phyloP scores from a whole-genome alignment of 2,113 vertebrate genomes.

The Alectura lathami region DNA sequence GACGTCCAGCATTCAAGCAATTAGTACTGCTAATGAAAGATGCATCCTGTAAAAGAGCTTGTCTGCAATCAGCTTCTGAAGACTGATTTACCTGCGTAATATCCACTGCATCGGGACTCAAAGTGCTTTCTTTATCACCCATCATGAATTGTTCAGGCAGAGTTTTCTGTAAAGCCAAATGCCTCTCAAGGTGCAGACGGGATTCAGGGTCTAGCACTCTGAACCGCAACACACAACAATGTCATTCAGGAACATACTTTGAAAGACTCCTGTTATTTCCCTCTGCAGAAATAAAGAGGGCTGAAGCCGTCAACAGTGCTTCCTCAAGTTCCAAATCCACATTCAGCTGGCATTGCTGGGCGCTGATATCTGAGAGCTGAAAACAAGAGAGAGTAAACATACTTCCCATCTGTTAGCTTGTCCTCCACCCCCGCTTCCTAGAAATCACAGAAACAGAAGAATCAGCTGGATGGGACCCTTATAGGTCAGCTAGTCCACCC shows the following conservation, averaged over 20 bases:
- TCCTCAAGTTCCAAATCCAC: background rate
- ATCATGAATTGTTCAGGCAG: background rate
- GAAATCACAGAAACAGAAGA: background rate
- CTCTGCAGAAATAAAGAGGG: background rate
- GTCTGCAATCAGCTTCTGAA: background rate
- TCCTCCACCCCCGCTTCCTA: background rate
- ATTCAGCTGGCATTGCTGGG: background rate
- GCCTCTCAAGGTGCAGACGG: background rate
- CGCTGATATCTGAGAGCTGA: background rate
- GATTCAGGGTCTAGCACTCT: background rate
- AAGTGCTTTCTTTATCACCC: background rate
- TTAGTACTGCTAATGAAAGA: background rate
- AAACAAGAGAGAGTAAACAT: slow-evolving; percentile 5
- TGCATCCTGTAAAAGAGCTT: background rate
- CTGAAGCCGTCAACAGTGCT: background rate
- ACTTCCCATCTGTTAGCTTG: background rate
- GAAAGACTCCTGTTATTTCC: background rate
- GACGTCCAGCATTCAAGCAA: background rate
- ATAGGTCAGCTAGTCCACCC: background rate
- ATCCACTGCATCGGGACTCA: background rate
- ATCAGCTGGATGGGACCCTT: background rate
- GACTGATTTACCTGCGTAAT: background rate
- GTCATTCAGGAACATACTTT: background rate
- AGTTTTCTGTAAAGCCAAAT: background rate
- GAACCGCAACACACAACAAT: background rate